phyloP scores from a whole-genome alignment of 2,113 vertebrate genomes.

The Acrocephalus arundinaceus region DNA sequence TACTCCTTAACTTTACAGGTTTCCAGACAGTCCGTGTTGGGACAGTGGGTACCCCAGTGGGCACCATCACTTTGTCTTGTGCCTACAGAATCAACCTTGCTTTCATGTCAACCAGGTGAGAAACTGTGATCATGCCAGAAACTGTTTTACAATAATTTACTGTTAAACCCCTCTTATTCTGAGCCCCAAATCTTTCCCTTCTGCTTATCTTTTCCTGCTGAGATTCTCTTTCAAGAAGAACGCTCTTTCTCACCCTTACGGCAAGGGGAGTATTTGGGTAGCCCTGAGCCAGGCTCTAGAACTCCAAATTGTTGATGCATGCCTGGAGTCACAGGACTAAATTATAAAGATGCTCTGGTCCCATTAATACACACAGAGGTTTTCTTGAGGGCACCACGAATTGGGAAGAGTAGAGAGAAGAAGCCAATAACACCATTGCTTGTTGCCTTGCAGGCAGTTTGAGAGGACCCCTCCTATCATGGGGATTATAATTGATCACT shows the following conservation, averaged over 20 bases:
- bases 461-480: conserved; percentile 95
- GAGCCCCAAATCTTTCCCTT: not conserved
- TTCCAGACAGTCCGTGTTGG: conserved; percentile 97
- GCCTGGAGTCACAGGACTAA: conserved; percentile 17
- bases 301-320: not conserved
- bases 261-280: conserved; percentile 31
- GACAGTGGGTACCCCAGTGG: conserved; percentile 92
- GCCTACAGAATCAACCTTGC: conserved; percentile 98
- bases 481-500: conserved; percentile 99
- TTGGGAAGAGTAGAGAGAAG: not conserved
- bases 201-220: not conserved
- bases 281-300: not conserved
- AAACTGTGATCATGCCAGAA: not conserved
- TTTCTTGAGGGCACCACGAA: not conserved
- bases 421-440: conserved; percentile 67
- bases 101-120: conserved; percentile 96
- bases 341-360: conserved; percentile 27
- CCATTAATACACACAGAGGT: not conserved
- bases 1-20: conserved; percentile 72
- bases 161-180: not conserved
- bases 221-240: not conserved
- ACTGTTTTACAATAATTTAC: not conserved
- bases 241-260: not conserved
- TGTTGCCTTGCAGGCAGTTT: conserved; percentile 89
- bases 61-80: conserved; percentile 94